Percentiles rank a stretch among this genome's conserved stretches.
phyloP scores from a whole-genome alignment of 2,797 vertebrate species.

The Pangasius macronema region DNA sequence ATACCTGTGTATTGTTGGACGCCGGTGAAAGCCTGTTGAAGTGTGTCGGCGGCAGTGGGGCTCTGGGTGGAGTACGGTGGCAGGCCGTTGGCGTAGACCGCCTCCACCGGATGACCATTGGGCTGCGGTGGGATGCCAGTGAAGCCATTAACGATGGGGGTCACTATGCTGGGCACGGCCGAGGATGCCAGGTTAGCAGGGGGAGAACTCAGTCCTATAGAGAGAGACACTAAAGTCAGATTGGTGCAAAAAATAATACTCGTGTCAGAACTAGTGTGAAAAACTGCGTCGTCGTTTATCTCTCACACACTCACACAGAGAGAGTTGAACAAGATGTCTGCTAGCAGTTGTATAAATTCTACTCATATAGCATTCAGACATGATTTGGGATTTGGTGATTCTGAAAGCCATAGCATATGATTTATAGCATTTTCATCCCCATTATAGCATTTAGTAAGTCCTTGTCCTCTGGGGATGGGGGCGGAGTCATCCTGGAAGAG shows the following conservation, averaged over 20 bases:
- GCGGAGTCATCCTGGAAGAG: not conserved
- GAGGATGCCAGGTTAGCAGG: constrained; percentile 78
- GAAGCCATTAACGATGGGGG: constrained; percentile 81
- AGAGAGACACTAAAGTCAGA: constrained; percentile 1
- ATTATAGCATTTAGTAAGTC: not conserved
- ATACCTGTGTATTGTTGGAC: constrained; percentile 86
- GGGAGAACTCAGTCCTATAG: constrained; percentile 79
- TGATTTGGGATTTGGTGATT: not conserved
- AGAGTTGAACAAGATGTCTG: not conserved
- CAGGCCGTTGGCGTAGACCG: constrained; percentile 82
- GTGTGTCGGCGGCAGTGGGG: constrained; percentile 79
- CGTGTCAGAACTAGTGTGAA: not conserved
- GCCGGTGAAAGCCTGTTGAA: constrained; percentile 82
- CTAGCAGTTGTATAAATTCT: not conserved
- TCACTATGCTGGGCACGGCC: constrained; percentile 75
- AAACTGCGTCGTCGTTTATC: not conserved
- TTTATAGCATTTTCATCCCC: too few relatives aligned
- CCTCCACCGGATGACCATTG: constrained; percentile 81
- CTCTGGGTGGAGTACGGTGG: constrained; percentile 81
- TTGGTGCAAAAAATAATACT: not conserved
- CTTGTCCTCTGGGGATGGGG: not conserved
- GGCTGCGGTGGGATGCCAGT: constrained; percentile 79
- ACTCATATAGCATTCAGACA: not conserved
- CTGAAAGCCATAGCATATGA: not conserved
- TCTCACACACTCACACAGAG: not conserved